A percentile compares a stretch with the other conserved stretches of the same genome.
These are phyloP conservation scores for Germaria angustata DNA, from an alignment of 2,888 invertebrate genomes.

Conservation along the genomic window DNA sequence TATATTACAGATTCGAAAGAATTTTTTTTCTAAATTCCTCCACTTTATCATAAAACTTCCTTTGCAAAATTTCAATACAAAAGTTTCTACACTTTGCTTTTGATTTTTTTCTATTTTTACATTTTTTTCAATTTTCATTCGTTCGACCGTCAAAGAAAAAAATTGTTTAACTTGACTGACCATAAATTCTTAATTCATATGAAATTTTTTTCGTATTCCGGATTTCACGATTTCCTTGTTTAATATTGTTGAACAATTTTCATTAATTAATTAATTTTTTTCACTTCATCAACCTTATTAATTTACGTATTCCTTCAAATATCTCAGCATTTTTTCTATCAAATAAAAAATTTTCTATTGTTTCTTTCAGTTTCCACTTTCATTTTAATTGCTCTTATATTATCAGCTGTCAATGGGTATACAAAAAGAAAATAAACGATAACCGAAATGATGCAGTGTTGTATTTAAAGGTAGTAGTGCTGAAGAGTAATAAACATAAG, in stretches of 20 bases:
- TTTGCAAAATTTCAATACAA: slow-evolving; percentile 46
- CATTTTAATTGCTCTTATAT: slow-evolving; percentile 49
- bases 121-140: slow-evolving; percentile 39
- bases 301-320: slow-evolving; percentile 56
- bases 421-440: slow-evolving; percentile 23
- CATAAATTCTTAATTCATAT: slow-evolving; percentile 12
- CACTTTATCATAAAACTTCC: slow-evolving; percentile 23
- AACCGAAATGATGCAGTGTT: background rate
- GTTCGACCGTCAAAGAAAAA: slow-evolving; percentile 33
- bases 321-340: slow-evolving; percentile 53
- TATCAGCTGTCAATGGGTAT: slow-evolving; percentile 55
- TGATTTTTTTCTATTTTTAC: slow-evolving; percentile 49
- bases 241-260: background rate
- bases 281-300: slow-evolving; percentile 30
- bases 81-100: slow-evolving; percentile 29
- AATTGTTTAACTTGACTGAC: slow-evolving; percentile 30
- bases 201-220: slow-evolving; percentile 8
- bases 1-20: background rate
- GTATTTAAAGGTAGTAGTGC: background rate
- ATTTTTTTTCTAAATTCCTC: slow-evolving; percentile 29
- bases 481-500: too few relatives aligned
- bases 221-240: background rate
- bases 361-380: slow-evolving; percentile 60
- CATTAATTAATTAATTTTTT: slow-evolving; percentile 36
- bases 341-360: slow-evolving; percentile 61